Percentiles rank a stretch among this genome's conserved stretches.
Evolutionary conservation across 1,140 invertebrate species (phyloP).

Genomic region (Bradynema listronoti): DNA sequence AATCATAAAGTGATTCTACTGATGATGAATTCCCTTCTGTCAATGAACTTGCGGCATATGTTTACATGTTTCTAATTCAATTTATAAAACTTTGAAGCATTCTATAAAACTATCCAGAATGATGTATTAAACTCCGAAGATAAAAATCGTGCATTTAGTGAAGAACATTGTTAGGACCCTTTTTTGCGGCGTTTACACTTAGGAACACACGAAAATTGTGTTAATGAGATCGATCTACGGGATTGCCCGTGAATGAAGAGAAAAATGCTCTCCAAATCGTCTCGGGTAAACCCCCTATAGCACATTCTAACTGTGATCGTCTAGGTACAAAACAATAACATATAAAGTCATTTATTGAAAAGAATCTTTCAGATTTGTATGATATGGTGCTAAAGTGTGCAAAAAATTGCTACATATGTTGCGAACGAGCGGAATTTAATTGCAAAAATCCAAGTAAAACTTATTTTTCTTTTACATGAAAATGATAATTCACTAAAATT

Average conservation of each 20-base stretch:
- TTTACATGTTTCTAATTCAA: no score
- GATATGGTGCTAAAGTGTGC: background rate
- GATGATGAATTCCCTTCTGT: no score
- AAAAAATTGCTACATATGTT: constrained; percentile 3
- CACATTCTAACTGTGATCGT: background rate
- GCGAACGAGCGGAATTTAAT: constrained; percentile 3
- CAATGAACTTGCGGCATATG: no score
- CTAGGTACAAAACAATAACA: background rate
- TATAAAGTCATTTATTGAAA: background rate
- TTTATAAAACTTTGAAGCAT: no score
- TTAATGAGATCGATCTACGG: background rate
- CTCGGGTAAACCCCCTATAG: background rate
- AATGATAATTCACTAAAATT: background rate
- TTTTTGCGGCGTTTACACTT: background rate
- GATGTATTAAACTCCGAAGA: no score
- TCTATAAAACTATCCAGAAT: no score
- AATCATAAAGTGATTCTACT: no score
- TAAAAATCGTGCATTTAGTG: no score
- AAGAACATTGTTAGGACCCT: constrained; percentile 1
- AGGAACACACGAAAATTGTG: background rate
- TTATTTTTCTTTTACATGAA: background rate
- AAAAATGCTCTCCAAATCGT: background rate
- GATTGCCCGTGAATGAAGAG: background rate
- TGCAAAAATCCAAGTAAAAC: constrained; percentile 9
- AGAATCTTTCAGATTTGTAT: background rate